Conservation (phyloP, 2,113 vertebrate genomes). For the Macquaria ambigua region DNA sequence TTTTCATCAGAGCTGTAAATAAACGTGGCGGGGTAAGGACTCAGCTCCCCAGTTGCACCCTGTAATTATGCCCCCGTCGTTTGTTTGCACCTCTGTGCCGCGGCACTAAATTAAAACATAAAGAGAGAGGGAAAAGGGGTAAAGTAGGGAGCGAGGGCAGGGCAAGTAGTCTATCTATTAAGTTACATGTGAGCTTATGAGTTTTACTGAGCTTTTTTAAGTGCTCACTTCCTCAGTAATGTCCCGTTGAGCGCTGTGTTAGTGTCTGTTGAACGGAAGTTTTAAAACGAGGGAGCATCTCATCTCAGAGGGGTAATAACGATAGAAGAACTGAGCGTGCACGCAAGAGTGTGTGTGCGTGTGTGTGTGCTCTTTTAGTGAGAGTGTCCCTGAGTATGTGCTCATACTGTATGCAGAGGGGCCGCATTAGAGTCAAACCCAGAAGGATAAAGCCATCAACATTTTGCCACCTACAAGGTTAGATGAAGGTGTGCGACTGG, state of each 20-base stretch:
- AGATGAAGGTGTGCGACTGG: slow-evolving; percentile 5
- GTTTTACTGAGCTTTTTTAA: slow-evolving; percentile 46
- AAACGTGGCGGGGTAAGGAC: slow-evolving; percentile 51
- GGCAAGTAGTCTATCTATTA: slow-evolving; percentile 10
- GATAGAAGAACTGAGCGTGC: not conserved
- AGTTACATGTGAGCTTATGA: slow-evolving; percentile 35
- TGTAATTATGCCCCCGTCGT: slow-evolving; percentile 48
- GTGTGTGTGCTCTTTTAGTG: not conserved
- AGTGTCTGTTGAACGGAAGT: slow-evolving; percentile 15
- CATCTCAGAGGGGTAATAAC: not conserved
- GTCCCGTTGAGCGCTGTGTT: not conserved
- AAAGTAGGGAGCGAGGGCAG: not conserved
- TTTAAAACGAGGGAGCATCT: slow-evolving; percentile 12
- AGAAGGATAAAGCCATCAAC: slow-evolving; percentile 23
- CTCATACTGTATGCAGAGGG: slow-evolving; percentile 3
- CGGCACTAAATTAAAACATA: slow-evolving; percentile 52
- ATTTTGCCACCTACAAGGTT: slow-evolving; percentile 27
- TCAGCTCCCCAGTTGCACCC: slow-evolving; percentile 47
- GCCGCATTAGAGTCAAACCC: slow-evolving; percentile 6
- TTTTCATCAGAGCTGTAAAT: slow-evolving; percentile 66
- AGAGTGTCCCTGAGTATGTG: not conserved
- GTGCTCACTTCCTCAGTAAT: not conserved
- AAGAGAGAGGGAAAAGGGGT: slow-evolving; percentile 23
- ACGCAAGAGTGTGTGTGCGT: not conserved
- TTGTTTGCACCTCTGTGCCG: slow-evolving; percentile 38